Percentiles rank a stretch among this genome's conserved stretches.
These are phyloP conservation scores for Taurulus bubalis DNA, from an alignment of 2,113 vertebrate genomes.

Conservation along the genomic window DNA sequence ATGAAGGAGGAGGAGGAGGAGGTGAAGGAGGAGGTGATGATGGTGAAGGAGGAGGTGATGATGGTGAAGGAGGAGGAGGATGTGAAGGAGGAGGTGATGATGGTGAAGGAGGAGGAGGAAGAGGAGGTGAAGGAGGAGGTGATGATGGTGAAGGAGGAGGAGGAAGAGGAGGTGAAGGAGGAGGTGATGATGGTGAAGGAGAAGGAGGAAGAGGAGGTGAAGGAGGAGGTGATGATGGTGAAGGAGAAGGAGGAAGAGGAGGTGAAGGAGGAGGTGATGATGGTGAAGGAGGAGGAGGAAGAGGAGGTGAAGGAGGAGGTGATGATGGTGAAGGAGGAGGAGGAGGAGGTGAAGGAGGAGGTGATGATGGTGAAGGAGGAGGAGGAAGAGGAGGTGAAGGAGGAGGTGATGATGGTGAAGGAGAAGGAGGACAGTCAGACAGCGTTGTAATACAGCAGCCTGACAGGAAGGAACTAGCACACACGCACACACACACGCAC, in stretches of 20 bases:
- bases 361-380: neutral
- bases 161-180: neutral
- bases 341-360: neutral
- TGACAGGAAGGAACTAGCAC: slow-evolving; percentile 12
- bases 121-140: too few relatives aligned
- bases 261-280: too few relatives aligned
- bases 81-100: neutral
- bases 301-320: too few relatives aligned
- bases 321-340: too few relatives aligned
- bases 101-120: too few relatives aligned
- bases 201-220: too few relatives aligned
- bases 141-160: neutral
- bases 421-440: neutral
- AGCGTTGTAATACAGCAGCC: slow-evolving; percentile 4
- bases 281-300: neutral
- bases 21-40: neutral
- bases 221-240: neutral
- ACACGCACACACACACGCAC: neutral
- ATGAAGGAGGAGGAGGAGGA: neutral
- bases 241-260: neutral
- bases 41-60: neutral
- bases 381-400: too few relatives aligned
- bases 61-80: too few relatives aligned
- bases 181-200: neutral
- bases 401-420: neutral